Evolutionary conservation across 2,113 vertebrate species (phyloP), one percentile per base, ranked within the genome.

Genomic region (Sphaerodactylus townsendi): DNA sequence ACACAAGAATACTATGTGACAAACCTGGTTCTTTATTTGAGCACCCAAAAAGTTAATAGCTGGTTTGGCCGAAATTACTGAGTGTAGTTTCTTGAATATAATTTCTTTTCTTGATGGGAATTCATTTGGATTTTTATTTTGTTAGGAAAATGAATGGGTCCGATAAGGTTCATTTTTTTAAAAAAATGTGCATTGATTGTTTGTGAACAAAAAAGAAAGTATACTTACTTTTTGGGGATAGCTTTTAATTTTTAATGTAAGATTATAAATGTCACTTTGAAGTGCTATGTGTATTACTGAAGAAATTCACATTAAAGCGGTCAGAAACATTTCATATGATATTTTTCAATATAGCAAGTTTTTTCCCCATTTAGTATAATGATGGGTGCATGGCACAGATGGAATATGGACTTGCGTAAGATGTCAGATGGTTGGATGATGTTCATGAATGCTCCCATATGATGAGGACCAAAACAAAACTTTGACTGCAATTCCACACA

Each of bases 1-100:
- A 94, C 94, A 0, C 86, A 92, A 13, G 95, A 96, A 4, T 94
- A 94, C 90, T 88, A 94, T 68, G 46, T 96, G 11, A 80, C 96
- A 56, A 96, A 56, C 87, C 89, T 97, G 71, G 90, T 90, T 14
- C 92, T 97, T 71, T 94, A 94, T 87, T 69, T 97, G 82, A 94
- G 91, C 19, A 84, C 88, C 1, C 46, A 85, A 48, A 95, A 94
- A 70, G 83, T 97, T 33, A 96, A 96, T 91, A 90, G 35, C 9
- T 95, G 94, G 94, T 96, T 94, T 84, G 96, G 95, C 88, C 96
- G 95, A 35, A 82, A 87, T 5, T 95, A 95, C 76, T 96, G 69
- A 96, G 14, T 73, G n/a, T 70, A 53, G 35, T 77, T 76, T 80
- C 30, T 21, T 85, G 9, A 41, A 1, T 50, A 11, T 3, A 35